Base-by-base conservation (phyloP, 92 coral and sea anemone species). In the Montipora capitata region DNA sequence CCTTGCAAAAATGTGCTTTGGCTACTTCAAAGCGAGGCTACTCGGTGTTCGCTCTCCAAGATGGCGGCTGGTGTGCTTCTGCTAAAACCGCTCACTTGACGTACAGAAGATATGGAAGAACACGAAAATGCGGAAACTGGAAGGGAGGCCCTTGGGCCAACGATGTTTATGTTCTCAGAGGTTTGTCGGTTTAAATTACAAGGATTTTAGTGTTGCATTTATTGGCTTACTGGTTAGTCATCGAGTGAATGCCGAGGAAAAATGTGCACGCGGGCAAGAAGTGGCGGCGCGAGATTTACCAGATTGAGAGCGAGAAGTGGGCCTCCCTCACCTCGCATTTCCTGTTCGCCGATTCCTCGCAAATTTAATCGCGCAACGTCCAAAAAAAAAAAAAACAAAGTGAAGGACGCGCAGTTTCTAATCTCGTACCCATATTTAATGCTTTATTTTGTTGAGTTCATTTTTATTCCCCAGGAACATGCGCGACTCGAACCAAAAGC, bases 91-190 rank as follows among this genome's bases (percentile, higher is more conserved):
- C 89, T 59, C 61, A 78, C 4, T 62, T 27, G 1, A 89, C 93
- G 0, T 89, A 84, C 76, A 17, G 82, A 42, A 89, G 39, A 78
- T 89, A 89, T 20, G 93, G 93, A 48, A 84, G 13, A 61, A 84
- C 76, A 11, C 68, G 76, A 68, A 44, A 67, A 13, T 89, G 93
- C 49, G 63, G 81, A 17, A 84, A 78, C 41, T 80, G 89, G 75
- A 89, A 84, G 57, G 93, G 93, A 71, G 93, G 93, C 63, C 89
- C 93, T 44, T 84, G 93, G 93, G 93, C 89, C 42, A 89, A 89
- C 51, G 89, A 89, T 77, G 89, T 89, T 44, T 89, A 89, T 66
- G 89, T 89, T 59, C 74, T 89, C 10, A 77, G 82, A 77, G 93
- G 93, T 89, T 45, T 5, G 59, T 63, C 1, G 15, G 1, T 7